phyloP scores from a whole-genome alignment of 2,113 vertebrate species.

The Sporophila hypoxantha region DNA sequence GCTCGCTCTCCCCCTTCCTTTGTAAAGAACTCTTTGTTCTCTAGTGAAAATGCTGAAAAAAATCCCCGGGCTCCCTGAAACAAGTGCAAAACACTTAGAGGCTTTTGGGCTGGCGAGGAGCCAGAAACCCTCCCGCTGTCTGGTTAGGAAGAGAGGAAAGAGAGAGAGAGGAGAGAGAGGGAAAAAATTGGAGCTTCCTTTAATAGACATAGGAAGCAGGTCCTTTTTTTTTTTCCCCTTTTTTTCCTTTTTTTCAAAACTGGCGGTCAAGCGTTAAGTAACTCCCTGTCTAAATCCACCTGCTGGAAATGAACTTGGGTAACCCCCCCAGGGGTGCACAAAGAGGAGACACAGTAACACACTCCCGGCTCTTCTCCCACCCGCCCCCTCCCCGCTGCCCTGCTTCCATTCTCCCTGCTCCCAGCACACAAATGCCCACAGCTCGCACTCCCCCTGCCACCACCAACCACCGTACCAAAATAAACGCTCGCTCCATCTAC shows the following conservation, averaged over 20 bases:
- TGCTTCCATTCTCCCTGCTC: conserved; percentile 63
- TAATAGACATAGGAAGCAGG: conserved; percentile 75
- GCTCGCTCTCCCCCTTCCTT: conserved; percentile 69
- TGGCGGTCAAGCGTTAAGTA: conserved; percentile 81
- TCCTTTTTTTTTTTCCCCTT: conserved; percentile 26
- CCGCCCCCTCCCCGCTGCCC: conserved; percentile 61
- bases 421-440: conserved; percentile 64
- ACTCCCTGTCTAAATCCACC: conserved; percentile 76
- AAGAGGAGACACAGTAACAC: conserved; percentile 68
- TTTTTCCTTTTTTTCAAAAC: conserved; percentile 52
- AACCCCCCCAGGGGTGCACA: conserved; percentile 74
- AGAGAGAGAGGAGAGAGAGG: conserved; percentile 24
- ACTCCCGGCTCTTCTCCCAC: conserved; percentile 61
- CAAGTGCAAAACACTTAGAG: conserved; percentile 83
- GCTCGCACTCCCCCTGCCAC: conserved; percentile 61
- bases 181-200: conserved; percentile 72
- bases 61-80: conserved; percentile 82
- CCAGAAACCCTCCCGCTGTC: conserved; percentile 79
- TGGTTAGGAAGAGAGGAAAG: conserved; percentile 72
- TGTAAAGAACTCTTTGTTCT: conserved; percentile 82
- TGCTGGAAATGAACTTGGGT: conserved; percentile 79
- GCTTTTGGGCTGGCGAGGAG: conserved; percentile 79
- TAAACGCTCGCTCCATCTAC: conserved; percentile 66
- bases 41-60: conserved; percentile 81
- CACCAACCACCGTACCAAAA: conserved; percentile 66